Evolutionary conservation across 1,140 invertebrate genomes (phyloP).

Genomic region (Drosophila willistoni): DNA sequence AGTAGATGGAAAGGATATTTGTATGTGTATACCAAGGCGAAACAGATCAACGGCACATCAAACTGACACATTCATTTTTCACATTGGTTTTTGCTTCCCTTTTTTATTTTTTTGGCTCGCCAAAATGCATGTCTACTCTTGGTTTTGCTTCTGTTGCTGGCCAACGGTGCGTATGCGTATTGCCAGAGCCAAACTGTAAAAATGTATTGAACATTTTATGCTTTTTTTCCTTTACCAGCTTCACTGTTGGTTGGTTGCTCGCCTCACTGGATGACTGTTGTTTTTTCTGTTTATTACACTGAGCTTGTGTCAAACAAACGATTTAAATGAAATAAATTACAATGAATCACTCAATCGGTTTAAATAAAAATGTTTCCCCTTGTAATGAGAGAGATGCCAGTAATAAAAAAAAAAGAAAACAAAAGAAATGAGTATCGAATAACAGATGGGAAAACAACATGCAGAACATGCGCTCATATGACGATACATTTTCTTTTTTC

Average conservation of each 20-base stretch:
- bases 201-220: conserved; percentile 71
- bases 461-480: not conserved
- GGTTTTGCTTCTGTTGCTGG: conserved; percentile 32
- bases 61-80: conserved; percentile 39
- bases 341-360: conserved; percentile 77
- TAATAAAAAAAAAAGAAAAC: not conserved
- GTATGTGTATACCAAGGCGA: conserved; percentile 16
- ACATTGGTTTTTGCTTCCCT: conserved; percentile 1
- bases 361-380: conserved; percentile 72
- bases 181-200: conserved; percentile 59
- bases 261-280: conserved; percentile 34
- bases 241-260: conserved; percentile 23
- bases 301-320: conserved; percentile 71
- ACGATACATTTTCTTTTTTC: not conserved
- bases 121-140: conserved; percentile 44
- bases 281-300: conserved; percentile 32
- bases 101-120: conserved; percentile 25
- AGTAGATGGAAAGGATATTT: not conserved
- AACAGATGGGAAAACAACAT: not conserved
- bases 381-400: conserved; percentile 75
- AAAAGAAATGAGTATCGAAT: not conserved
- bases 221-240: conserved; percentile 48
- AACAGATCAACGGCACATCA: conserved; percentile 70
- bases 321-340: conserved; percentile 81
- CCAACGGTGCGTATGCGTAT: conserved; percentile 60